A percentile compares a stretch with the other conserved stretches of the same genome.
Evolutionary conservation across 2,888 invertebrate species (phyloP).

Genomic region (Gymnosoma rotundatum): DNA sequence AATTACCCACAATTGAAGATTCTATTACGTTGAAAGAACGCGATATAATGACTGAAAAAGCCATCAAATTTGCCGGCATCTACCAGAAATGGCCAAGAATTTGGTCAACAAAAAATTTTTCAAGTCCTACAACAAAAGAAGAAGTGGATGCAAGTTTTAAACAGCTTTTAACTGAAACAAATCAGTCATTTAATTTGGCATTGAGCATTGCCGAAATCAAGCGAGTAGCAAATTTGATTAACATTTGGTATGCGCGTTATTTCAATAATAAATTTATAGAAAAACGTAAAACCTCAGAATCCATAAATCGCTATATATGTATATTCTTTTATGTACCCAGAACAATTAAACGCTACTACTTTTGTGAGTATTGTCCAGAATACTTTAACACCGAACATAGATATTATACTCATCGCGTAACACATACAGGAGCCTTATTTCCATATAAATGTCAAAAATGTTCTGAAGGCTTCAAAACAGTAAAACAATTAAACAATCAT

Average conservation of each 20-base stretch:
- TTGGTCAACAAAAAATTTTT: conserved; percentile 69
- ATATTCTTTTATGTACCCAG: conserved; percentile 74
- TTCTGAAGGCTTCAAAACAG: background rate
- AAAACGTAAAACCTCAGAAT: conserved; percentile 65
- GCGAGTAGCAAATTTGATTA: conserved; percentile 74
- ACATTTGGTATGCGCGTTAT: conserved; percentile 71
- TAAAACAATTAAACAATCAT: conserved; percentile 20
- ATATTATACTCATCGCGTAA: conserved; percentile 72
- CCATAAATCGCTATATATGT: conserved; percentile 67
- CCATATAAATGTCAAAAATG: conserved; percentile 53
- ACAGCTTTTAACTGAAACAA: conserved; percentile 64
- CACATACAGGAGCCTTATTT: conserved; percentile 54
- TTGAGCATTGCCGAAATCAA: conserved; percentile 71
- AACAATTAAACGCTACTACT: conserved; percentile 66
- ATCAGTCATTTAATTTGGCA: conserved; percentile 43
- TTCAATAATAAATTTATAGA: conserved; percentile 67
- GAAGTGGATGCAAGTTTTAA: conserved; percentile 47
- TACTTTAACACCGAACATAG: conserved; percentile 60
- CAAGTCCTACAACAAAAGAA: background rate
- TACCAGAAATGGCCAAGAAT: conserved; percentile 57
- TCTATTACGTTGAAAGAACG: conserved; percentile 57
- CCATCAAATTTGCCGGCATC: conserved; percentile 70
- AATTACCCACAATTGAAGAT: conserved; percentile 68
- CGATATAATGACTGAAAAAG: conserved; percentile 70
- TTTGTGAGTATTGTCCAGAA: conserved; percentile 75